phyloP scores from a whole-genome alignment of 2,797 vertebrate species.

The Anabas testudineus region DNA sequence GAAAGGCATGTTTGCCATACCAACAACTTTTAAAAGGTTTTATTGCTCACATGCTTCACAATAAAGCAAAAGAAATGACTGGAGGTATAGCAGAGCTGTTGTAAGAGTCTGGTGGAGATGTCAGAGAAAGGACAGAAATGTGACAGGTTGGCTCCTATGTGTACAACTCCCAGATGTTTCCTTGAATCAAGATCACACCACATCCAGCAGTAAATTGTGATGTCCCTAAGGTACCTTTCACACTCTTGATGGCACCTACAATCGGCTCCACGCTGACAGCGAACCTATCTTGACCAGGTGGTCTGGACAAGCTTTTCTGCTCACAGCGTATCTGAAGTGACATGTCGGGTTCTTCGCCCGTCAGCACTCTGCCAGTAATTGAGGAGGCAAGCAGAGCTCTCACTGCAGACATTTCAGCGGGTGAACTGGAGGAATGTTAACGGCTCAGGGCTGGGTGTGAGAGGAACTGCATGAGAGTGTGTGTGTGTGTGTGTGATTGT shows the following conservation, averaged over 20 bases:
- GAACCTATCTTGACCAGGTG: conserved; percentile 22
- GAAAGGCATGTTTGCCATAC: too few relatives aligned
- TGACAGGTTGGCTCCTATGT: conserved; percentile 29
- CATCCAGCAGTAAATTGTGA: conserved; percentile 17
- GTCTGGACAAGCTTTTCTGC: conserved; percentile 36
- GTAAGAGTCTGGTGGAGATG: conserved; percentile 10
- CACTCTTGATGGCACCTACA: conserved; percentile 17
- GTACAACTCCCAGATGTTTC: conserved; percentile 43
- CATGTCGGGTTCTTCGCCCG: conserved; percentile 44
- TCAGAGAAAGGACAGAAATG: conserved; percentile 20
- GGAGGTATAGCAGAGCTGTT: too few relatives aligned
- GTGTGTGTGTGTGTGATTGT: conserved; percentile 13
- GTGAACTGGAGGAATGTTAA: conserved; percentile 59
- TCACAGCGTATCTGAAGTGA: conserved; percentile 50
- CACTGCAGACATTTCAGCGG: conserved; percentile 40
- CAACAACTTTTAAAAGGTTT: too few relatives aligned
- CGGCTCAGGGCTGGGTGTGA: conserved; percentile 2
- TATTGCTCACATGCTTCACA: too few relatives aligned
- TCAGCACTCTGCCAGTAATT: conserved; percentile 49
- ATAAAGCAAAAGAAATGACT: too few relatives aligned
- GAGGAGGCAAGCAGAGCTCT: conserved; percentile 43
- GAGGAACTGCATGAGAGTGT: neutral
- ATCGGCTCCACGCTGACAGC: conserved; percentile 23
- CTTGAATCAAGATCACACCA: conserved; percentile 43
- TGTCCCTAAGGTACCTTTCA: conserved; percentile 42